These are phyloP conservation scores for Diplolepis rosae DNA, from an alignment of 2,888 invertebrate species.

Conservation along the genomic window DNA sequence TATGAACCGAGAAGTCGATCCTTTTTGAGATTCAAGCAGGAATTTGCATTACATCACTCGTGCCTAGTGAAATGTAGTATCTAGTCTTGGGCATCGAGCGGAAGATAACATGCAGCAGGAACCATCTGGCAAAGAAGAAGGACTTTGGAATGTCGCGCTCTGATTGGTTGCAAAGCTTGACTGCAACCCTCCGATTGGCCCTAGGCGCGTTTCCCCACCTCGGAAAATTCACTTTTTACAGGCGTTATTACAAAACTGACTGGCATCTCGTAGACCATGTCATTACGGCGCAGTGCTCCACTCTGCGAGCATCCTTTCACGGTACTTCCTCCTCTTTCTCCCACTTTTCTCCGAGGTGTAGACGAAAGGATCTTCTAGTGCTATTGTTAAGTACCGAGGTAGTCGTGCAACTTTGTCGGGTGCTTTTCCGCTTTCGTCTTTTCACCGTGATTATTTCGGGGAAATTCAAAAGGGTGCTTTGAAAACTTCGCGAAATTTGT, in stretches of 20 bases:
- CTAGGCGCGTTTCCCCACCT: slow-evolving; percentile 71
- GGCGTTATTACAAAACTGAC: slow-evolving; percentile 73
- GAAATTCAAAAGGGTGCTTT: slow-evolving; percentile 33
- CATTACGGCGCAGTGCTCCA: slow-evolving; percentile 72
- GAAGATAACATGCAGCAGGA: slow-evolving; percentile 39
- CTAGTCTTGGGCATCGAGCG: slow-evolving; percentile 39
- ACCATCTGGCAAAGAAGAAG: slow-evolving; percentile 52
- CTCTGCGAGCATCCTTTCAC: slow-evolving; percentile 67
- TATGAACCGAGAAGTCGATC: no score
- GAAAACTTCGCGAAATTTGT: background rate
- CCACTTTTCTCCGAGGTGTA: slow-evolving; percentile 40
- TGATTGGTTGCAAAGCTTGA: slow-evolving; percentile 61
- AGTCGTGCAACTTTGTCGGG: background rate
- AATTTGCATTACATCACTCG: slow-evolving; percentile 41
- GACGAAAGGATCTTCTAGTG: slow-evolving; percentile 23
- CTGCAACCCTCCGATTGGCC: slow-evolving; percentile 64
- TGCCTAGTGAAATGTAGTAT: slow-evolving; percentile 23
- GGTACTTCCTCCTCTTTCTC: slow-evolving; percentile 42
- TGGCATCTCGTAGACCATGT: slow-evolving; percentile 73
- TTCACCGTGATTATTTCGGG: background rate
- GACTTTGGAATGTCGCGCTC: slow-evolving; percentile 66
- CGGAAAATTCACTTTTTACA: slow-evolving; percentile 73
- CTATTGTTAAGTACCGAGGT: slow-evolving; percentile 28
- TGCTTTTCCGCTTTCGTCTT: slow-evolving; percentile 1
- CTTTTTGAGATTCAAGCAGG: background rate